Percentiles rank a stretch among this genome's conserved stretches.
These are phyloP conservation scores for Beris morrisii DNA, from an alignment of 2,888 invertebrate species.

Conservation along the genomic window DNA sequence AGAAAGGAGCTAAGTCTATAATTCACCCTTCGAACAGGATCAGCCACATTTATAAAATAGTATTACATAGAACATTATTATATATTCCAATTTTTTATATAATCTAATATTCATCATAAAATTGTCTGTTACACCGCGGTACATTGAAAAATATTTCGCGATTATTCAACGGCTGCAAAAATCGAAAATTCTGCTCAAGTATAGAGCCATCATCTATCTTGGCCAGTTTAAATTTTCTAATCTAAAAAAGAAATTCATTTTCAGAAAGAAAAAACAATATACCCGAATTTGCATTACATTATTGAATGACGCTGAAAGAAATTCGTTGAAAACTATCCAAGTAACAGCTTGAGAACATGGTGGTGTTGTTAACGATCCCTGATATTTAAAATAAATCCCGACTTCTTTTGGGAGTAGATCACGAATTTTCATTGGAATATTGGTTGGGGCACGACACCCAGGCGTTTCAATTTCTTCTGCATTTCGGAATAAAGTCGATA, in stretches of 20 bases:
- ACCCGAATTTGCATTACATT: neutral
- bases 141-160: neutral
- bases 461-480: conserved; percentile 45
- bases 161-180: neutral
- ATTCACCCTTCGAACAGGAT: no score
- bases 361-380: conserved; percentile 76
- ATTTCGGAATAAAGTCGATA: conserved; percentile 42
- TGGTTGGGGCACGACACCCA: conserved; percentile 35
- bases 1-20: no score
- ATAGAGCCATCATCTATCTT: neutral
- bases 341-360: conserved; percentile 70
- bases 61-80: no score
- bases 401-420: neutral
- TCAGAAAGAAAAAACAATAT: no score
- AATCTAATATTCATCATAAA: no score
- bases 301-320: neutral
- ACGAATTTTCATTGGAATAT: neutral
- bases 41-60: no score
- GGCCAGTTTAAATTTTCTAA: neutral
- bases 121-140: no score
- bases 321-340: conserved; percentile 67
- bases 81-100: no score
- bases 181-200: neutral
- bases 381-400: conserved; percentile 64
- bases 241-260: neutral